Conservation (phyloP, 1,140 invertebrate species). For the Maniola jurtina region DNA sequence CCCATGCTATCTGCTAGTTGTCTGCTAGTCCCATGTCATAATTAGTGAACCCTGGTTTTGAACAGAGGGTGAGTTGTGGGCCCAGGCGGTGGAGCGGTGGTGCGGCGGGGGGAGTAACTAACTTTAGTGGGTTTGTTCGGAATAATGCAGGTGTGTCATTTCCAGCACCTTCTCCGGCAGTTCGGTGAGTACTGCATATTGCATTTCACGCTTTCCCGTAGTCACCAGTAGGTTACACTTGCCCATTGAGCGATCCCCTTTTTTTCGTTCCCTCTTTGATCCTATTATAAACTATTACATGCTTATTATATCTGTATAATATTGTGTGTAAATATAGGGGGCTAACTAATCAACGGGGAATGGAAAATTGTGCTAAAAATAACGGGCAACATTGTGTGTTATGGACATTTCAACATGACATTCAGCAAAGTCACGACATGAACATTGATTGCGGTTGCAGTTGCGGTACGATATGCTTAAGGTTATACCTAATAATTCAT, state of each 20-base stretch:
- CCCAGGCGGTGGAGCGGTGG: conserved; percentile 49
- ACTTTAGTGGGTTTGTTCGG: conserved; percentile 60
- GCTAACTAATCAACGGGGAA: background rate
- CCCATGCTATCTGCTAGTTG: conserved; percentile 50
- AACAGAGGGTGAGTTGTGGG: conserved; percentile 71
- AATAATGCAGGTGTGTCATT: conserved; percentile 80
- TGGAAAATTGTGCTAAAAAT: conserved; percentile 2
- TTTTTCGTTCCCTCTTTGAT: conserved; percentile 17
- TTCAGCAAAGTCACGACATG: background rate
- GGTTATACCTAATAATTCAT: too few relatives aligned
- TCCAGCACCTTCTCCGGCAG: conserved; percentile 77
- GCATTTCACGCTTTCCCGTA: conserved; percentile 41
- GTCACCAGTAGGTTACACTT: conserved; percentile 17
- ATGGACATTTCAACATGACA: background rate
- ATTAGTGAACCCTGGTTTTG: conserved; percentile 71
- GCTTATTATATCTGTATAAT: background rate
- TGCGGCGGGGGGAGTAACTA: conserved; percentile 49
- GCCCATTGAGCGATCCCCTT: conserved; percentile 13
- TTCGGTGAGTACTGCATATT: conserved; percentile 73
- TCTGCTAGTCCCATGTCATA: conserved; percentile 61
- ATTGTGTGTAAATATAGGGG: background rate
- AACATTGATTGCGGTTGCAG: background rate
- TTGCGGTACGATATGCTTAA: background rate
- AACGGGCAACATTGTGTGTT: background rate
- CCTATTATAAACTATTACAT: conserved; percentile 9